phyloP scores from a whole-genome alignment of 2,888 invertebrate species.

The Fabriciana adippe region DNA sequence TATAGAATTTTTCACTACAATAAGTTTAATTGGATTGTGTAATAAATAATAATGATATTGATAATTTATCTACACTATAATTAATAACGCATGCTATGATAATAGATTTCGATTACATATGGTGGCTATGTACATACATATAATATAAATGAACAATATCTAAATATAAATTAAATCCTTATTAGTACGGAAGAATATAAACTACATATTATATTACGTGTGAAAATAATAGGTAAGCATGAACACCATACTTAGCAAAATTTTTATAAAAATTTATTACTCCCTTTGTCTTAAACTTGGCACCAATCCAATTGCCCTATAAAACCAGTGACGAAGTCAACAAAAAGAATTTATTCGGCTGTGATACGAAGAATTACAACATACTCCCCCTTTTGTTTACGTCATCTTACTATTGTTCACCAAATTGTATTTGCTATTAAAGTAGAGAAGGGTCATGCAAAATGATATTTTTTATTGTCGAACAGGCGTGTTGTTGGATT shows the following conservation, averaged over 20 bases:
- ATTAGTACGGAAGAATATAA: too few relatives aligned
- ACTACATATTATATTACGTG: too few relatives aligned
- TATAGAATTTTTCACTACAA: too few relatives aligned
- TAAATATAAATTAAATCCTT: too few relatives aligned
- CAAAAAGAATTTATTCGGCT: conserved; percentile 42
- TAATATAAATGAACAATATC: too few relatives aligned
- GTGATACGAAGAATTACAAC: conserved; percentile 43
- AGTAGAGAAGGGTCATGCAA: conserved; percentile 20
- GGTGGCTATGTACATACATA: too few relatives aligned
- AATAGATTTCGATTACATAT: too few relatives aligned
- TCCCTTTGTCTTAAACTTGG: conserved; percentile 37
- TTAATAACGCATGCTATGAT: too few relatives aligned
- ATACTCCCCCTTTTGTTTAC: conserved; percentile 32
- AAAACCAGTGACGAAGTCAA: conserved; percentile 42
- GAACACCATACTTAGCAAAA: neutral
- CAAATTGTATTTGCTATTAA: conserved; percentile 26
- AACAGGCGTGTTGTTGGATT: conserved; percentile 9
- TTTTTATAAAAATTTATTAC: conserved; percentile 19
- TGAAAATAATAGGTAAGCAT: too few relatives aligned
- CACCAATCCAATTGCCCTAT: conserved; percentile 38
- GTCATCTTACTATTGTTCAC: conserved; percentile 16
- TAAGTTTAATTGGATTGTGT: too few relatives aligned
- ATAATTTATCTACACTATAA: too few relatives aligned
- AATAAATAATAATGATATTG: too few relatives aligned
- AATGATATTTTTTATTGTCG: conserved; percentile 16